Base-by-base conservation (phyloP, 2,888 invertebrate genomes). In the Lasiommata megera region DNA sequence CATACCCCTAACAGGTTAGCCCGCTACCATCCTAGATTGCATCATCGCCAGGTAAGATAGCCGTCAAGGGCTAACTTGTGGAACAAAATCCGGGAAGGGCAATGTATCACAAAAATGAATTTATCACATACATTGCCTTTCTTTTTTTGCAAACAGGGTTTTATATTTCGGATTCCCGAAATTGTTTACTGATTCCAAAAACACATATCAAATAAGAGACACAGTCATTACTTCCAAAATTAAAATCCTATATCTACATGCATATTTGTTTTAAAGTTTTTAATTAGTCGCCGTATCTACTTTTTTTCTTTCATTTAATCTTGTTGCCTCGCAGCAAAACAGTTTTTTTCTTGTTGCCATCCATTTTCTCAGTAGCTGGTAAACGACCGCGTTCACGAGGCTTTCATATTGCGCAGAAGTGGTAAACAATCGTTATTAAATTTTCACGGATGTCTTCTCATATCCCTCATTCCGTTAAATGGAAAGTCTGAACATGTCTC, bases 391-490 rank as follows among this genome's bases (percentile, higher is more conserved):
- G 78, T 82, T 78, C 75, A 70, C 79, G 71, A 81, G 73, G 73
- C 71, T 81, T 84, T 82, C 78, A 82, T 85, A 86, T 80, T 79
- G 79, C 73, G 76, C 80, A 63, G 71, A 79, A 80, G 81, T 84
- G 77, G 87, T 85, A 88, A 88, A 87, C 86, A 88, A 87, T 88
- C 83, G 82, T 88, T 88, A 88, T 88, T 88, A 86, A 88, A 88
- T 88, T 88, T 85, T 78, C 83, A 84, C 84, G 84, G 82, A 76
- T 82, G 81, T 82, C 82, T 82, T 79, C 77, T 74, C 73, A 72
- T 76, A 71, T 78, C 74, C 69, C 73, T 78, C 71, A 73, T 72
- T 74, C 76, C 68, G 74, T 67, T 75, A 82, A 76, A 69, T 79
- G 76, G 79, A 18, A 72, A 72, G 72, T 63, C 71, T 72, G 77